Evolutionary conservation across 2,797 vertebrate species (phyloP).

Genomic region (Rhyacichthys aspro): DNA sequence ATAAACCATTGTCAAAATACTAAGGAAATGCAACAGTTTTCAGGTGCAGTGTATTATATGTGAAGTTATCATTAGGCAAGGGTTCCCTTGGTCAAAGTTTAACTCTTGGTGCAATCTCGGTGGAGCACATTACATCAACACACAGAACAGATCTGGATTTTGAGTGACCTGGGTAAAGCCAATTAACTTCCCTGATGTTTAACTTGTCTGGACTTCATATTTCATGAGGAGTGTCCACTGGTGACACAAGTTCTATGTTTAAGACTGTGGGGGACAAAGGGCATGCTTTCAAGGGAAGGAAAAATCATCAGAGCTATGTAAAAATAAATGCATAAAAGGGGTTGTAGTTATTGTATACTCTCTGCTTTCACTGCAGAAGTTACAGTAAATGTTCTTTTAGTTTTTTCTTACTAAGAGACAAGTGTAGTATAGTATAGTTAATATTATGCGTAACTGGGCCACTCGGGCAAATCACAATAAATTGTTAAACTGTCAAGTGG

Average conservation of each 20-base stretch:
- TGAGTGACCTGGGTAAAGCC: slow-evolving; percentile 42
- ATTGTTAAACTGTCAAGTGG: slow-evolving; percentile 3
- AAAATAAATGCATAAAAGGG: slow-evolving; percentile 36
- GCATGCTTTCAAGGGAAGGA: slow-evolving; percentile 29
- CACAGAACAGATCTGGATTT: slow-evolving; percentile 51
- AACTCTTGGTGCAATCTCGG: slow-evolving; percentile 31
- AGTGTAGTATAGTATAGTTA: no score
- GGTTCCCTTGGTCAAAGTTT: slow-evolving; percentile 11
- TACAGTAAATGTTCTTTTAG: no score
- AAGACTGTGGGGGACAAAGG: slow-evolving; percentile 42
- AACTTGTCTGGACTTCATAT: slow-evolving; percentile 60
- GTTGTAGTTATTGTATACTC: not conserved
- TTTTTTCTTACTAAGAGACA: no score
- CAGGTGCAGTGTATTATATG: not conserved
- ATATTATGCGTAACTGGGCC: not conserved
- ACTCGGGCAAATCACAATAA: no score
- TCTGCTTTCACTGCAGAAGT: not conserved
- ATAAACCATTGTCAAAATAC: no score
- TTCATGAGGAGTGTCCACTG: slow-evolving; percentile 43
- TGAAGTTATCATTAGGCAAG: slow-evolving; percentile 10
- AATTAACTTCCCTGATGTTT: slow-evolving; percentile 48
- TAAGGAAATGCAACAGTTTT: not conserved
- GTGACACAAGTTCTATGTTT: slow-evolving; percentile 29
- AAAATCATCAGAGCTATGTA: slow-evolving; percentile 47
- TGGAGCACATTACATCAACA: slow-evolving; percentile 57